Conservation (phyloP, 2,888 invertebrate species). For the Phoenoteleia sp. region DNA sequence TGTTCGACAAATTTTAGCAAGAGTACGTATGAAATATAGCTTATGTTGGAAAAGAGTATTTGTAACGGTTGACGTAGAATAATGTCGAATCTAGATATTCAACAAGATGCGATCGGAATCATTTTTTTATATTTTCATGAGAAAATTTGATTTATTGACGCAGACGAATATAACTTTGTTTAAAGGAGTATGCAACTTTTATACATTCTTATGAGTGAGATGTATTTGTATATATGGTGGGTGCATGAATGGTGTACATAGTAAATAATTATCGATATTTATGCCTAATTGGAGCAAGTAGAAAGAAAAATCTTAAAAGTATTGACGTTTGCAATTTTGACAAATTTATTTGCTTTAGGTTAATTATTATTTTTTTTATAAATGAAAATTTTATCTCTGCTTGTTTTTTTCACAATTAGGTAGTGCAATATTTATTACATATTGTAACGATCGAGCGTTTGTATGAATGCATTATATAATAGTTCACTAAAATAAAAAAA, state of each 20-base stretch:
- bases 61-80: background rate
- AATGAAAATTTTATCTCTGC: no score
- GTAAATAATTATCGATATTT: slow-evolving; percentile 46
- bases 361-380: background rate
- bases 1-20: background rate
- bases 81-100: background rate
- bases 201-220: slow-evolving; percentile 35
- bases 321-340: slow-evolving; percentile 7
- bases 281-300: slow-evolving; percentile 36
- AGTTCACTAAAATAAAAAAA: background rate
- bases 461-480: background rate
- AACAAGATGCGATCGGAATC: slow-evolving; percentile 8
- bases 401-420: background rate
- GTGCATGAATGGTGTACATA: slow-evolving; percentile 51
- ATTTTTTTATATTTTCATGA: background rate
- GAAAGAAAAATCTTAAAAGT: slow-evolving; percentile 25
- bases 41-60: slow-evolving; percentile 8
- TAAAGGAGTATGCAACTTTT: slow-evolving; percentile 4
- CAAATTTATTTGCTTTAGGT: no score
- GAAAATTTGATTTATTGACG: background rate
- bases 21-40: slow-evolving; percentile 18
- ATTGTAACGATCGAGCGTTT: background rate
- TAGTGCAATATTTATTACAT: background rate
- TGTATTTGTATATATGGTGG: slow-evolving; percentile 50
- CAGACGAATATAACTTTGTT: background rate